phyloP scores from a whole-genome alignment of 2,888 invertebrate species.

The Zaprionus lineosus region DNA sequence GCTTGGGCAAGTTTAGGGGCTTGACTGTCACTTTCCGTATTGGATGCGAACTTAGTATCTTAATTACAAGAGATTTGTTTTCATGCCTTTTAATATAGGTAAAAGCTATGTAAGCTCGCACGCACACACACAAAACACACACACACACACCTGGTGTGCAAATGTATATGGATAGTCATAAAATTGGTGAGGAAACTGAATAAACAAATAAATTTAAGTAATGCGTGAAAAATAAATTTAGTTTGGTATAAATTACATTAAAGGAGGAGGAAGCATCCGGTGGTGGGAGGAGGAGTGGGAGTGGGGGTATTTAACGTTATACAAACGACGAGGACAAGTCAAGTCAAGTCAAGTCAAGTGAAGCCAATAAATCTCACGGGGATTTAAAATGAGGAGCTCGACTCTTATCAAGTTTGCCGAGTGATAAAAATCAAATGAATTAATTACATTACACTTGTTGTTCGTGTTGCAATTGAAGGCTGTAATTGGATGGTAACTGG shows the following conservation, averaged over 20 bases:
- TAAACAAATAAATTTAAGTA: constrained; percentile 44
- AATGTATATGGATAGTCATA: constrained; percentile 5
- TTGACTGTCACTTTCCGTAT: too few species aligned
- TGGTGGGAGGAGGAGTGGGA: neutral
- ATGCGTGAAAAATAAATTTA: constrained; percentile 71
- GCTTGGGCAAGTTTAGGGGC: too few species aligned
- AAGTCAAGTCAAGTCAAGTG: too few species aligned
- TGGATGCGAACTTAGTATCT: too few species aligned
- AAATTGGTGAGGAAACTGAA: constrained; percentile 33
- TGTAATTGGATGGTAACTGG: constrained; percentile 1
- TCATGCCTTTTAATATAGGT: too few species aligned
- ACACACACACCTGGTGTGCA: too few species aligned
- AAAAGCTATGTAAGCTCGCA: too few species aligned
- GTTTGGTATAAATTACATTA: constrained; percentile 51
- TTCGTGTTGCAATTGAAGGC: neutral
- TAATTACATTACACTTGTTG: neutral
- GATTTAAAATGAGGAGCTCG: constrained; percentile 43
- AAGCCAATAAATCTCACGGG: constrained; percentile 58
- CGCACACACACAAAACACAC: too few species aligned
- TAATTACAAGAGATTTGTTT: too few species aligned
- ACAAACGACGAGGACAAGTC: constrained; percentile 7
- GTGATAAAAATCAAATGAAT: constrained; percentile 16
- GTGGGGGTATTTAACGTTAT: neutral
- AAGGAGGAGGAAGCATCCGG: too few species aligned
- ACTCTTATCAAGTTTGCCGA: constrained; percentile 39